phyloP scores from a whole-genome alignment of 2,888 invertebrate species.

The Balanococcus diminutus region DNA sequence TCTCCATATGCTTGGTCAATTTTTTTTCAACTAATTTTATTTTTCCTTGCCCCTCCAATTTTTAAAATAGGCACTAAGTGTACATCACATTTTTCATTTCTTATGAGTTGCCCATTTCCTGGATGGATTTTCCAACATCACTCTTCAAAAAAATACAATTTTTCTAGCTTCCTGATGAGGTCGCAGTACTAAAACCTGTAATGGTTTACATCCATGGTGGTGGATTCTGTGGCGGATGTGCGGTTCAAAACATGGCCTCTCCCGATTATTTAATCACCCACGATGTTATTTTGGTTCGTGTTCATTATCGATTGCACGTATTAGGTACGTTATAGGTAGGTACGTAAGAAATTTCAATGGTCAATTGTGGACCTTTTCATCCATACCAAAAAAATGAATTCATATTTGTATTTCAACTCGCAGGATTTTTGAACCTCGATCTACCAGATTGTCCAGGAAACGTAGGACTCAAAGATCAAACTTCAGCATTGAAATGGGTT shows the following conservation, averaged over 20 bases:
- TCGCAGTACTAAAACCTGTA: not conserved
- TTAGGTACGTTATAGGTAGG: not conserved
- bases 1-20: too few relatives aligned
- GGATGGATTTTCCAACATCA: too few relatives aligned
- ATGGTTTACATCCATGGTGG: conserved; percentile 39
- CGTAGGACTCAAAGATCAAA: conserved; percentile 67
- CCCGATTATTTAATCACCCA: conserved; percentile 5
- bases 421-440: not conserved
- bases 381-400: too few relatives aligned
- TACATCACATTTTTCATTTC: too few relatives aligned
- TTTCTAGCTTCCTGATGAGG: not conserved
- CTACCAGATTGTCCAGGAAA: conserved; percentile 51
- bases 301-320: conserved; percentile 5
- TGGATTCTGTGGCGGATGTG: not conserved
- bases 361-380: too few relatives aligned
- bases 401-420: too few relatives aligned
- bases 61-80: not conserved
- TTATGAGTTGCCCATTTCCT: too few relatives aligned
- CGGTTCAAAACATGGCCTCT: not conserved
- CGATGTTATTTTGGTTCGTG: not conserved
- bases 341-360: not conserved
- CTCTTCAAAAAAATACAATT: too few relatives aligned
- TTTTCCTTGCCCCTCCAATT: not conserved
- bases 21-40: not conserved
- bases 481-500: conserved; percentile 67